Base-by-base conservation (phyloP, 2,888 invertebrate genomes). In the Epiperipatus broadwayi region DNA sequence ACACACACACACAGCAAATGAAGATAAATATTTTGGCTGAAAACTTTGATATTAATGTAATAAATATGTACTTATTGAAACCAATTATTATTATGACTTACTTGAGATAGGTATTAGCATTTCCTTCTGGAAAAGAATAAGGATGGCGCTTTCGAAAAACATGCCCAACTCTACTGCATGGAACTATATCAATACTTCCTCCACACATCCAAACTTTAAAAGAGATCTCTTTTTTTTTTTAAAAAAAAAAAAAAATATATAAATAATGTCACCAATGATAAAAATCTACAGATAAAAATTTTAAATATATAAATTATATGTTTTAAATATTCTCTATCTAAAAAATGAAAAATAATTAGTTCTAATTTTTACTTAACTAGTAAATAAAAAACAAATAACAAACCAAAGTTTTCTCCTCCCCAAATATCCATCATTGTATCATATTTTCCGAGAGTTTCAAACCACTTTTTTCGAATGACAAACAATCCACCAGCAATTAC, bases 161-260 rank as follows among this genome's bases (percentile, higher is more conserved):
- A 50, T 63, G 61, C 40, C 61, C 60, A 32, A 63, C 52, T 39
- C 61, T 52, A 43, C 61, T 61, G 50, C 61, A 62, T 41, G 61
- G 60, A 41, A 58, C 54, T 46, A 61, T 56, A 52, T 57, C 57
- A 49, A 63, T 54, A 52, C 57, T 54, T 39, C 60, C 60, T 35
- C 60, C 61, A 47, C 61, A 63, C 49, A 61, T 52, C 63, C 61
- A 63, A 46, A 43, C 40, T 41, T 52, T 52, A 33, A 52, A 45
- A n/a, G 52, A 52, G 5, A 52, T 47, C 39, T 52, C 52, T 52
- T 43, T 3, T 37, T 34, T 19, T 14, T 12, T 21, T 15, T 14
- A 34, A 35, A 35, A 16, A n/a, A 12, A 5, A 30, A 30, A 12
- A 30, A 12, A 30, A 30, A 30, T 5, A 30, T 5, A 10, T 5